These are phyloP conservation scores for Dicranocentrus wangi DNA, from an alignment of 2,888 invertebrate genomes.

Conservation along the genomic window DNA sequence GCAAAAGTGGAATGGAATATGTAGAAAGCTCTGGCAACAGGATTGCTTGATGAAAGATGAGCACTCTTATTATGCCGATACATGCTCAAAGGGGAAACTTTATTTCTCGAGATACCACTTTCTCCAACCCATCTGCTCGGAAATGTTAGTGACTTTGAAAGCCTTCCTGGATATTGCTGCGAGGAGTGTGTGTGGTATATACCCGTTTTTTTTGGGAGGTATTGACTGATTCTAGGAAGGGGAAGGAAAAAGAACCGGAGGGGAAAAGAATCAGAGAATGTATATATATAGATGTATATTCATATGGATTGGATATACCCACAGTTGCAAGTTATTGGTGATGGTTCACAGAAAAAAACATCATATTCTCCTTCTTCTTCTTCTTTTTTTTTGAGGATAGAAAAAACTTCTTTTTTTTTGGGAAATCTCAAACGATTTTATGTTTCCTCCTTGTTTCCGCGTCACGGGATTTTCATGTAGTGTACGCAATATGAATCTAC, in stretches of 20 bases:
- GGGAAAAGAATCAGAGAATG: conserved; percentile 33
- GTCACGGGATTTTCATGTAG: conserved; percentile 41
- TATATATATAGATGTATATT: background rate
- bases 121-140: conserved; percentile 38
- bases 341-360: too few relatives aligned
- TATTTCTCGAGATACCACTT: conserved; percentile 52
- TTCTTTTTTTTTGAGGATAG: too few relatives aligned
- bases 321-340: background rate
- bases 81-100: conserved; percentile 53
- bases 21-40: conserved; percentile 36
- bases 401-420: conserved; percentile 25
- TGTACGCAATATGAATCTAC: background rate
- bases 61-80: conserved; percentile 51
- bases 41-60: conserved; percentile 54
- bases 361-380: too few relatives aligned
- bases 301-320: background rate
- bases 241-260: conserved; percentile 40
- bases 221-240: conserved; percentile 31
- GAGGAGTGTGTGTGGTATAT: conserved; percentile 33
- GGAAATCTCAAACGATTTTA: conserved; percentile 53
- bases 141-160: conserved; percentile 59
- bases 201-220: background rate
- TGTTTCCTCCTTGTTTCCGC: conserved; percentile 55
- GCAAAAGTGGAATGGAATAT: too few relatives aligned
- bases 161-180: conserved; percentile 44